Percentiles rank a stretch among this genome's conserved stretches.
Conservation (phyloP, 1,140 invertebrate genomes). For the Akabosia matsudoensis region DNA sequence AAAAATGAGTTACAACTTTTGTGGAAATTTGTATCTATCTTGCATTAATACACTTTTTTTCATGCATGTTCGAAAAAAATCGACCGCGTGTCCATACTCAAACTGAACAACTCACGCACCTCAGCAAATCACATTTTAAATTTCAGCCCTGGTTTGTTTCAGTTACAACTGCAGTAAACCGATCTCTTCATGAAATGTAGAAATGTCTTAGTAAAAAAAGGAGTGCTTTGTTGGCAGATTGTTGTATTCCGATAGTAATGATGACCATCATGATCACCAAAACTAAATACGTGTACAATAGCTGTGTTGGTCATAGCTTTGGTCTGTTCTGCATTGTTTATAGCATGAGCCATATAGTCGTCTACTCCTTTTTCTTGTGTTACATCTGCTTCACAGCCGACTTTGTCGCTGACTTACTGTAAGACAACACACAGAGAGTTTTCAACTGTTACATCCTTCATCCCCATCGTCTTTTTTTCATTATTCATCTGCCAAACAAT, state of each 20-base stretch:
- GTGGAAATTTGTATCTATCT: too few relatives aligned
- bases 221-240: background rate
- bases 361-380: background rate
- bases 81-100: too few relatives aligned
- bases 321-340: background rate
- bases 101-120: background rate
- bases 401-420: background rate
- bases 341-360: background rate
- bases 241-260: background rate
- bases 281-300: background rate
- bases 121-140: too few relatives aligned
- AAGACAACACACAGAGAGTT: background rate
- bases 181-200: too few relatives aligned
- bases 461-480: background rate
- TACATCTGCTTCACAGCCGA: constrained; percentile 1
- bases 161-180: background rate
- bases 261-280: background rate
- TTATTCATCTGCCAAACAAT: background rate
- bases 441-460: background rate
- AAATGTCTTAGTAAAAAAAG: background rate
- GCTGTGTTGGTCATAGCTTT: background rate
- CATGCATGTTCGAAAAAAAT: too few relatives aligned
- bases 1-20: too few relatives aligned
- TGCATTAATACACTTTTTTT: too few relatives aligned
- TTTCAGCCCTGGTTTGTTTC: too few relatives aligned